Evolutionary conservation across 2,888 invertebrate genomes (phyloP), one percentile per base, ranked within the genome.

Genomic region (Euplagia quadripunctaria): DNA sequence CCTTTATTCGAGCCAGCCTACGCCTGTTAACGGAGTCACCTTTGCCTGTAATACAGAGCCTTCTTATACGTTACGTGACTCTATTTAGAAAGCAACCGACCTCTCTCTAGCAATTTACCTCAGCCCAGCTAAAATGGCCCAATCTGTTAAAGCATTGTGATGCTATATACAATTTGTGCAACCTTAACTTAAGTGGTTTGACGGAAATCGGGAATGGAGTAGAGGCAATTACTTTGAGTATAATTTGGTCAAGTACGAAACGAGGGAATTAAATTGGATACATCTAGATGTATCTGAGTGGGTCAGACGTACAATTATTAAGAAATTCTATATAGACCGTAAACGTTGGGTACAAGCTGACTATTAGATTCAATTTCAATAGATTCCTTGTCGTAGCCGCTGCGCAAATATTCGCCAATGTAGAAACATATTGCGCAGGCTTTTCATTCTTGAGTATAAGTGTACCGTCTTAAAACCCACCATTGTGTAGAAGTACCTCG

Each of bases 11-110:
- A 82, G 81, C 77, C 79, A 84, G 81, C 73, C 85, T 75, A 78
- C 78, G 84, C 84, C 83, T 81, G 84, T 85, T 87, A 87, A 85
- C 85, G 84, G 88, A 88, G 85, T 89, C 86, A 88, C 89, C 88
- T 89, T 86, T 84, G 85, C 83, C 87, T 90, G 87, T 89, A 89
- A 88, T 86, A 89, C 87, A 87, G 81, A 85, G 87, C 88, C 90
- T 90, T 91, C 88, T 89, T 88, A 93, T 94, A 91, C 90, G 87
- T 86, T 91, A 94, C 94, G 94, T 94, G 94, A 94, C 93, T 93
- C 92, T 93, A 93, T 94, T 94, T 91, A 87, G 84, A 88, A 89
- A 89, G 89, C 88, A 88, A 91, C 86, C 88, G 89, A 88, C 88
- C 89, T 88, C 89, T 89, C 90, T 90, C 88, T 84, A 87, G 89